These are phyloP conservation scores for Aphis craccivora DNA, from an alignment of 1,140 invertebrate species.

Conservation along the genomic window DNA sequence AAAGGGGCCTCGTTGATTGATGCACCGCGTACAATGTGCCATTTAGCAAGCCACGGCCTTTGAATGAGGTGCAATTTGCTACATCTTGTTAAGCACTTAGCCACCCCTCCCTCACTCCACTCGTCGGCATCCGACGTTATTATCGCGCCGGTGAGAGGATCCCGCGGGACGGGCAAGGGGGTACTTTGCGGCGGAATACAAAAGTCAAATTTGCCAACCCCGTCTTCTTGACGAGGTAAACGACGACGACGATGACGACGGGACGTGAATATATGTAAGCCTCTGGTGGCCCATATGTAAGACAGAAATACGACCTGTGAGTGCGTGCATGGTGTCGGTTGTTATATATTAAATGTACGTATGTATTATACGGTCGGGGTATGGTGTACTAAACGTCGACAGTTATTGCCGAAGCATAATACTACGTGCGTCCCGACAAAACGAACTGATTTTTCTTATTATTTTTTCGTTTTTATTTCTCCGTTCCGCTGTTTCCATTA, in stretches of 20 bases:
- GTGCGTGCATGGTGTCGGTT: neutral
- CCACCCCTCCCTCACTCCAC: neutral
- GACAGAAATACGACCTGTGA: neutral
- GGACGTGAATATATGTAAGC: slow-evolving; percentile 13
- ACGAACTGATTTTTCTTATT: slow-evolving; percentile 15
- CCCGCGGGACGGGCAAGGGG: slow-evolving; percentile 41
- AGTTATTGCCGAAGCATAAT: neutral
- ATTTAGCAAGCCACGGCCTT: slow-evolving; percentile 56
- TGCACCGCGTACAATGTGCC: slow-evolving; percentile 55
- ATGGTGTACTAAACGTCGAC: neutral
- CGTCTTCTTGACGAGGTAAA: slow-evolving; percentile 38
- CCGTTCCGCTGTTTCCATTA: neutral
- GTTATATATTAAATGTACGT: neutral
- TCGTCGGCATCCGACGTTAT: slow-evolving; percentile 22
- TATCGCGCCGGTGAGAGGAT: slow-evolving; percentile 47
- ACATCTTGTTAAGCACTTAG: slow-evolving; percentile 58
- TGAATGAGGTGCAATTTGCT: slow-evolving; percentile 58
- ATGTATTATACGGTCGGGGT: neutral
- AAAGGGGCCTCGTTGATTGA: slow-evolving; percentile 55
- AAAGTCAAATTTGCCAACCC: slow-evolving; percentile 54
- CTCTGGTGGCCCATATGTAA: slow-evolving; percentile 14
- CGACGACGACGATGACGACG: neutral
- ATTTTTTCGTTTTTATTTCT: slow-evolving; percentile 7
- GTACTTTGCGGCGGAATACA: slow-evolving; percentile 53
- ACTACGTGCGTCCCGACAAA: neutral